Evolutionary conservation across 2,888 invertebrate genomes (phyloP), one percentile per base, ranked within the genome.

Genomic region (Cryptocheilus praepositus): DNA sequence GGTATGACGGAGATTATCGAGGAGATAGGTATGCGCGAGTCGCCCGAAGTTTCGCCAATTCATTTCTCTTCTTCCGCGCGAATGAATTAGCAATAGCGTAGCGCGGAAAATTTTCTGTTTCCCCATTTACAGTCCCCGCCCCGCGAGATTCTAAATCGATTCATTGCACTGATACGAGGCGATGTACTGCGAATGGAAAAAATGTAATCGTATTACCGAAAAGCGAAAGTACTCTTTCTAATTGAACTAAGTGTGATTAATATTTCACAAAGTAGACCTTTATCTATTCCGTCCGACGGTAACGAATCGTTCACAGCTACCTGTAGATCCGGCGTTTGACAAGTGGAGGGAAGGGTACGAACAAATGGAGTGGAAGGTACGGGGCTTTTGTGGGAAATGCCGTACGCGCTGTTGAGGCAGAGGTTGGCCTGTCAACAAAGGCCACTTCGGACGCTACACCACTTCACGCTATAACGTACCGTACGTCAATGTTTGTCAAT

Each of bases 401-500:
- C 65, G 74, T 65, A 70, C 65, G 67, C 76, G 79, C 73, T 70
- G 81, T 73, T 72, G 73, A 74, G 69, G 77, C 62, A 72, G 71
- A 77, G 81, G 83, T 82, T 79, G 77, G 58, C 79, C 71, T 73
- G 83, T 78, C 86, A 86, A 87, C 83, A 86, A 82, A 83, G 80
- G 76, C 74, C 79, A 82, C 80, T 83, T 79, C 65, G 77, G 70
- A 63, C 67, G 65, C 74, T 77, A 60, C 71, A 64, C 64, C 72
- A 70, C 66, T 71, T 66, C 65, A 66, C 73, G 74, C 72, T 69
- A 73, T 64, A 71, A 76, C 80, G 73, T 77, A 75, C 74, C 70
- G 75, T 80, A 55, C 74, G 85, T 85, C 85, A 86, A 86, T 86
- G 81, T 86, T 86, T 84, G 85, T 74, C 85, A 84, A 85, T 86